These are phyloP conservation scores for Notarius lentiginosus DNA, from an alignment of 2,113 vertebrate species.

Conservation along the genomic window DNA sequence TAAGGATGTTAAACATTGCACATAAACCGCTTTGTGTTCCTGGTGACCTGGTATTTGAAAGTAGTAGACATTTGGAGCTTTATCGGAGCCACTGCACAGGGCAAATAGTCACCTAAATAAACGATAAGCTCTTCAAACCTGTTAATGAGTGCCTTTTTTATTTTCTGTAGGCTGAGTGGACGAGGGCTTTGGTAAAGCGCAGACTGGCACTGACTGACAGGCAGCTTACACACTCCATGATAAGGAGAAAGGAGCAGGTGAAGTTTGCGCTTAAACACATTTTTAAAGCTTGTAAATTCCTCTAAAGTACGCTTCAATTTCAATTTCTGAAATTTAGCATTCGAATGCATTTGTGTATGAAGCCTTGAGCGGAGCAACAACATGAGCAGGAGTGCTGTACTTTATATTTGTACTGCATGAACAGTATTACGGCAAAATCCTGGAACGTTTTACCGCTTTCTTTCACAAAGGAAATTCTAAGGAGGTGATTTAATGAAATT, in stretches of 20 bases:
- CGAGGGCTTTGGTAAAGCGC: neutral
- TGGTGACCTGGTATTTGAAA: too few species aligned
- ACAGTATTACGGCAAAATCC: neutral
- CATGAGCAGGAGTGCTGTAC: neutral
- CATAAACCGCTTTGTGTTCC: neutral
- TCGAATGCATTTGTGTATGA: neutral
- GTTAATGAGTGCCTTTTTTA: neutral
- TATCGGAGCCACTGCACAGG: neutral
- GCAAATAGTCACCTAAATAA: constrained; percentile 9
- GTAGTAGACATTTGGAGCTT: neutral
- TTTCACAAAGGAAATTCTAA: neutral
- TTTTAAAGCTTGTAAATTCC: neutral
- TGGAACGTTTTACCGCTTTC: neutral
- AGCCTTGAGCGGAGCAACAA: neutral
- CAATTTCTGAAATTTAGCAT: neutral
- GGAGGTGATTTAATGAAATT: neutral
- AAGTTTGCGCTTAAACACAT: neutral
- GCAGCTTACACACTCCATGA: neutral
- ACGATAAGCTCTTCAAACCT: neutral
- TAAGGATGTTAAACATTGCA: neutral
- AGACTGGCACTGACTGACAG: neutral
- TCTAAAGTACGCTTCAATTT: neutral
- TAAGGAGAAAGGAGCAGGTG: neutral
- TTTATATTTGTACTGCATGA: neutral
- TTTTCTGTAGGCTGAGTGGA: neutral